Conservation (phyloP, 1,140 invertebrate species). For the Melanaphis sacchari region DNA sequence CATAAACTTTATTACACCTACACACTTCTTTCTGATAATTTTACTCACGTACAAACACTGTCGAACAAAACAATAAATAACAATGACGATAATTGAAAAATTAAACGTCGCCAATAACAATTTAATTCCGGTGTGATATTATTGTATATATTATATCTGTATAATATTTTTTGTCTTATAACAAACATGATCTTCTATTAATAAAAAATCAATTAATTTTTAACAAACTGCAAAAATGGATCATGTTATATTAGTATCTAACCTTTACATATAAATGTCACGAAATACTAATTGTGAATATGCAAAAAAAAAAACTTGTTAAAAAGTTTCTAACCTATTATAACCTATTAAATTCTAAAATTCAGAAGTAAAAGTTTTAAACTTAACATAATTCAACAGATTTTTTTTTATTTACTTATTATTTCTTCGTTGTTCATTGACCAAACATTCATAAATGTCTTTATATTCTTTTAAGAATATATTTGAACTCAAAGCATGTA, state of each 20-base stretch:
- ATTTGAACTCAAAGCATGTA: neutral
- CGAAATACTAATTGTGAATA: neutral
- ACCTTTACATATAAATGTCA: neutral
- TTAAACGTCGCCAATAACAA: neutral
- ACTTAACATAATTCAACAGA: neutral
- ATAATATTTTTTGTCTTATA: neutral
- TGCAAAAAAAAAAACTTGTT: neutral
- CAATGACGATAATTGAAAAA: neutral
- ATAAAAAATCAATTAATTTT: neutral
- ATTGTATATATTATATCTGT: no score
- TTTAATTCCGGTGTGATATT: neutral
- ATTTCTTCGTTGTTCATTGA: neutral
- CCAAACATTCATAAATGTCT: neutral
- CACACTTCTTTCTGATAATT: neutral
- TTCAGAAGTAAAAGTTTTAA: neutral
- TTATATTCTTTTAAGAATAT: neutral
- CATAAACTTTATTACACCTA: neutral
- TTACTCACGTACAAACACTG: neutral
- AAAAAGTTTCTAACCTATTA: neutral
- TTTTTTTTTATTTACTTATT: neutral
- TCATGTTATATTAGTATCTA: neutral
- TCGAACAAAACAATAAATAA: conserved; percentile 24
- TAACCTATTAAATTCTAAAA: neutral
- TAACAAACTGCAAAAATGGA: neutral
- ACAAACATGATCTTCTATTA: neutral